Evolutionary conservation across 2,113 vertebrate genomes (phyloP).

Genomic region (Vidua macroura): DNA sequence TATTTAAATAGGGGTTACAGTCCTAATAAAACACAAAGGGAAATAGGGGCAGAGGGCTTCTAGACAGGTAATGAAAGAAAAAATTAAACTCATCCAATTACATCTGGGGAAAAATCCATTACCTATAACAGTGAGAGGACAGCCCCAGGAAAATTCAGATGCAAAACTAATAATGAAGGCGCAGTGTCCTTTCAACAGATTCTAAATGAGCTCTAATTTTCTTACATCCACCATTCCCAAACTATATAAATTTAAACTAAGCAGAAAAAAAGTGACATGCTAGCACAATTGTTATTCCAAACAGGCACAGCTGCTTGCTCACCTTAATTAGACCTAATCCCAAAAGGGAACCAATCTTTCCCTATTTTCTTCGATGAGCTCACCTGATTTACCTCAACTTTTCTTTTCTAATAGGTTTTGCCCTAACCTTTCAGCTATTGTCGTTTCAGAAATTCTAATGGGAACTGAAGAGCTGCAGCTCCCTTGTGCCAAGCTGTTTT

Average conservation of each 20-base stretch:
- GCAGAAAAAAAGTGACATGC: constrained; percentile 86
- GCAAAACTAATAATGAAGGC: constrained; percentile 88
- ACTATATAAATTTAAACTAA: constrained; percentile 89
- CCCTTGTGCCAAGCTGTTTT: constrained; percentile 44
- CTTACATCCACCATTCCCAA: constrained; percentile 84
- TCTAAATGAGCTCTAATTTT: constrained; percentile 89
- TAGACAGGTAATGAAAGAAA: constrained; percentile 88
- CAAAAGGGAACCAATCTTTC: constrained; percentile 81
- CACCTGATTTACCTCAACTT: constrained; percentile 81
- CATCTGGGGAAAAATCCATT: constrained; percentile 86
- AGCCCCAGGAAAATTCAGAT: constrained; percentile 88
- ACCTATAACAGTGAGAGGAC: constrained; percentile 83
- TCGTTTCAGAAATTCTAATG: constrained; percentile 73
- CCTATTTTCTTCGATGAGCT: constrained; percentile 79
- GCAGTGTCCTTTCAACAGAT: constrained; percentile 84
- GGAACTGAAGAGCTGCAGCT: constrained; percentile 63
- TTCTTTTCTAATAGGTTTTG: constrained; percentile 82
- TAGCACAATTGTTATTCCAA: constrained; percentile 87
- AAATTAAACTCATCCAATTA: constrained; percentile 90
- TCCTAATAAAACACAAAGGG: constrained; percentile 87
- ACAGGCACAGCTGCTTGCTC: constrained; percentile 84
- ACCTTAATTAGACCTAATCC: constrained; percentile 87
- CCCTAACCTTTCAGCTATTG: constrained; percentile 78
- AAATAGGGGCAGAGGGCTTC: constrained; percentile 81
- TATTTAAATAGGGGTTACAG: constrained; percentile 88